Evolutionary conservation across 2,888 invertebrate species (phyloP), one percentile per base, ranked within the genome.

Genomic region (Ethmia dodecea): DNA sequence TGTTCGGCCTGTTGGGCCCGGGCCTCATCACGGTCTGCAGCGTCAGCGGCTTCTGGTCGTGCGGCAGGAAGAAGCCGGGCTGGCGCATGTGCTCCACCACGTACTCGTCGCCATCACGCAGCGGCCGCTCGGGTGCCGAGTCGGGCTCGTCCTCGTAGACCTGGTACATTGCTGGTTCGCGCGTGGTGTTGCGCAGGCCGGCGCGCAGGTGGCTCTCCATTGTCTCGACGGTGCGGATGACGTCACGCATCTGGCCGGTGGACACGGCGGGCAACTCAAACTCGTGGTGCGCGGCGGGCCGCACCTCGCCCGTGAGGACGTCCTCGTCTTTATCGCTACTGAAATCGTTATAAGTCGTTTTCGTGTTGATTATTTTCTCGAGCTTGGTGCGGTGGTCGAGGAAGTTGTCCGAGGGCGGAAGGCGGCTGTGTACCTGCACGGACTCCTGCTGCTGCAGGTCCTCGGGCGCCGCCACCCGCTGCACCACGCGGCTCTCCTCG

Each of bases 391-490:
- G 73, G 24, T 71, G 69, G 62, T 79, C 75, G 67, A 80, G 55
- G 59, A 87, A 86, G 73, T 88, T 87, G 68, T 75, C 80, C 69
- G 89, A 89, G 43, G 91, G 90, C 60, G 87, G 87, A 60, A 91
- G 78, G 59, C 90, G 86, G 43, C 87, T 89, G 59, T 89, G 89
- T 67, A 92, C 91, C 69, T 89, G 88, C 56, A 91, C 88, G 32
- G 93, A 93, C 51, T 87, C 87, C 58, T 86, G 81, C 34, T 70
- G 70, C 11, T 59, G 60, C 35, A 79, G 63, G 43, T 81, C 75
- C 32, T 68, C 65, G 9, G 79, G 74, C 3, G 76, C 71, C 60
- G 2, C 28, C 10, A 81, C 55, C 45, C 88, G 79, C 3, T 81
- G 74, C 47, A 83, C 70, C 9, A 77, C 81, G 51, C 86, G 88